phyloP scores from a whole-genome alignment of 2,113 vertebrate species.

The Centropus unirufus region DNA sequence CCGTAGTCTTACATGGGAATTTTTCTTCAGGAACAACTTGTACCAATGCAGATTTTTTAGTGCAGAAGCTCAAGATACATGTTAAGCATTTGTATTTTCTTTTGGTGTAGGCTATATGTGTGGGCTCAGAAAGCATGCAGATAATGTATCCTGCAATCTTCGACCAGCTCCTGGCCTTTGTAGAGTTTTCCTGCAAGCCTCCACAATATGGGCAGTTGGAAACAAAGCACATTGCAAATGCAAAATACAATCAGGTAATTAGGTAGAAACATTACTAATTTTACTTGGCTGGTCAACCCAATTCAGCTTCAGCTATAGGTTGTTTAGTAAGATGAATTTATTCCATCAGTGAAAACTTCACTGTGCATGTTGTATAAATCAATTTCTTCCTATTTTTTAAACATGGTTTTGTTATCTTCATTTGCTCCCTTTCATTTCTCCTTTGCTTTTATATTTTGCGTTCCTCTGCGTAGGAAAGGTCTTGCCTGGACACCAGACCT shows the following conservation, averaged over 20 bases:
- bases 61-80: neutral
- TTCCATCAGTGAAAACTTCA: neutral
- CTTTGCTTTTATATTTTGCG: neutral
- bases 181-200: slow-evolving; percentile 98
- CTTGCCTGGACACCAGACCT: neutral
- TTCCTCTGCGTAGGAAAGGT: neutral
- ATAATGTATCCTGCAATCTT: slow-evolving; percentile 99
- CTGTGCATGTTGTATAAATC: neutral
- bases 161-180: slow-evolving; percentile 94
- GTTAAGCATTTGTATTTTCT: neutral
- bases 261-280: slow-evolving; percentile 13
- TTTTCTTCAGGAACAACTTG: neutral
- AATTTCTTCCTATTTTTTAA: neutral
- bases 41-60: neutral
- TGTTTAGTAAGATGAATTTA: neutral
- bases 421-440: neutral
- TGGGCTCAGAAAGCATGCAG: slow-evolving; percentile 97
- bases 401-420: neutral
- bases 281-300: slow-evolving; percentile 15
- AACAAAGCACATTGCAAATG: slow-evolving; percentile 98
- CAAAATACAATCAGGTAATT: slow-evolving; percentile 98
- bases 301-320: slow-evolving; percentile 7
- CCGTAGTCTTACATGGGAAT: neutral
- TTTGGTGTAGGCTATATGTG: slow-evolving; percentile 89
- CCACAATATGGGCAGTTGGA: slow-evolving; percentile 97